Evolutionary conservation across 2,888 invertebrate genomes (phyloP).

Genomic region (Ormyrus rosae): DNA sequence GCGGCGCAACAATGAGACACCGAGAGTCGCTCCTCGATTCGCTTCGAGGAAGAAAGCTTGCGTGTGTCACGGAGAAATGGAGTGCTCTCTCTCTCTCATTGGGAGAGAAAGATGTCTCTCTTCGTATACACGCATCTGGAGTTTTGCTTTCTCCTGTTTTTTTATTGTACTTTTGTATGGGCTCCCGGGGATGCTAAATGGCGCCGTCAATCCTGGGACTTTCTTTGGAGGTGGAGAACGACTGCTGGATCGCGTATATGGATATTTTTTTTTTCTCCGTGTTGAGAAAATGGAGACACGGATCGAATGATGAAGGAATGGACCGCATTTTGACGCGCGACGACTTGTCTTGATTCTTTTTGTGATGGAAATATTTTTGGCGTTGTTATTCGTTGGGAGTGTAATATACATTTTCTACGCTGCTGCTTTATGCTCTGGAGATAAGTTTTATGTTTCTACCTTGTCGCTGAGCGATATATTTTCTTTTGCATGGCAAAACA

Average conservation of each 20-base stretch:
- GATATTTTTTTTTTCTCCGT: background rate
- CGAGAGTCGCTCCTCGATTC: conserved; percentile 5
- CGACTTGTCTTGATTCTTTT: conserved; percentile 25
- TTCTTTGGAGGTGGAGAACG: conserved; percentile 29
- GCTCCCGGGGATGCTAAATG: conserved; percentile 36
- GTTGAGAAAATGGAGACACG: conserved; percentile 1
- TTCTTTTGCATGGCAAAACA: background rate
- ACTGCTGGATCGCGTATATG: conserved; percentile 1
- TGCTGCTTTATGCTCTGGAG: background rate
- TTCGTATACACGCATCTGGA: conserved; percentile 33
- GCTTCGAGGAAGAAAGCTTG: conserved; percentile 34
- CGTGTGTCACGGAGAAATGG: conserved; percentile 42
- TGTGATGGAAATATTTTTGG: conserved; percentile 30
- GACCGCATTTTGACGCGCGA: conserved; percentile 45
- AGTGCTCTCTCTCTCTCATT: background rate
- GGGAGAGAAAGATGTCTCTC: conserved; percentile 22
- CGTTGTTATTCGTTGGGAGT: conserved; percentile 28
- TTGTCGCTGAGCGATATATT: background rate
- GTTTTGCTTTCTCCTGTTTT: background rate
- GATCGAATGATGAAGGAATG: conserved; percentile 38
- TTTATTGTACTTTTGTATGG: conserved; percentile 11
- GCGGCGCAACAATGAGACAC: conserved; percentile 23
- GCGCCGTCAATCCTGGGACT: conserved; percentile 33
- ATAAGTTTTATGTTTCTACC: conserved; percentile 16
- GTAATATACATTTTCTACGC: conserved; percentile 12